Evolutionary conservation across 2,113 vertebrate species (phyloP), one percentile per base, ranked within the genome.

Genomic region (Nibea coibor): DNA sequence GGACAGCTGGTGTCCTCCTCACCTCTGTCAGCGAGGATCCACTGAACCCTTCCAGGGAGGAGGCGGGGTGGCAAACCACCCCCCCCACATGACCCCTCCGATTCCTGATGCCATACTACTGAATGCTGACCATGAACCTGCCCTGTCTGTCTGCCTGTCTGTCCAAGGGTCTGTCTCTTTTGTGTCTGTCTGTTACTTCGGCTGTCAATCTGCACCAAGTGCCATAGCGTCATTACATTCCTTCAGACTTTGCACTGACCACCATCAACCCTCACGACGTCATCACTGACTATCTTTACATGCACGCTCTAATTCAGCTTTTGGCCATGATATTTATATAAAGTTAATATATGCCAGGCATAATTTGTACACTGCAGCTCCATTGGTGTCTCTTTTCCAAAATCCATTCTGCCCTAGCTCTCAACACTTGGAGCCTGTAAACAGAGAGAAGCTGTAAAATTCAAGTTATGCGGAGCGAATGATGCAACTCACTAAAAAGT

Each of bases 51-150:
- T 89, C 69, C 61, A 64, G 61, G 88, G 81, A 83, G 89, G 22
- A 68, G 50, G 43, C 35, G 82, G 78, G 69, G 70, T n/a, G 75
- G 19, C 15, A 20, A 43, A 56, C 31, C 31, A 45, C 43, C 68
- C 65, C 26, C 65, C 63, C 24, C 71, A 1, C n/a, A 16, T 14
- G 15, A 50, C 53, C 80, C 80, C 75, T 54, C 64, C 22, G 14
- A 71, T 80, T 85, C 81, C 81, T 78, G 88, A 91, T 93, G 93
- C 91, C 90, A 95, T 94, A 95, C 95, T 95, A 96, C 95, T 95
- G 95, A 96, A 93, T 94, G 94, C 95, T 94, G 95, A 94, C 93
- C 89, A 82, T 85, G 89, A 92, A 93, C 91, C 87, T 80, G 91
- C 89, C 86, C 91, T 78, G 82, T 85, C 83, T 86, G 80, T 77